Conservation (phyloP, 92 coral and sea anemone species). For the Plumapathes pennacea region DNA sequence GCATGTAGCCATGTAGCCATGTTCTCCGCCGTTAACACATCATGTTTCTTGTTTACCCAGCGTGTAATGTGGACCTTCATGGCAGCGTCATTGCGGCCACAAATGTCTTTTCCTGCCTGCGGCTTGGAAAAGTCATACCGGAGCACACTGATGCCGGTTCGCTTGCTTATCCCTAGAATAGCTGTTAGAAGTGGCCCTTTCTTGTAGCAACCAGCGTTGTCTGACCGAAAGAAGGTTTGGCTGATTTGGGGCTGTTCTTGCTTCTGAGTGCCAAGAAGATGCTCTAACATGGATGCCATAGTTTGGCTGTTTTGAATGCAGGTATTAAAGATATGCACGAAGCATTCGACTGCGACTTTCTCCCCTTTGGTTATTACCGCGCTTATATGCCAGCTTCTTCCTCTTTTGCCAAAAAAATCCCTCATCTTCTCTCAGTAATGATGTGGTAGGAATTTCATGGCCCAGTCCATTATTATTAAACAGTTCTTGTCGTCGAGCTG, state of each 20-base stretch:
- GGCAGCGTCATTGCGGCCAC: constrained; percentile 28
- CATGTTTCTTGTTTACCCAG: constrained; percentile 34
- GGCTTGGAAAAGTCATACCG: constrained; percentile 39
- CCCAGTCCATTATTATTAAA: constrained; percentile 9
- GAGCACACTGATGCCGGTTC: constrained; percentile 5
- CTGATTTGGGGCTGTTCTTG: constrained; percentile 15
- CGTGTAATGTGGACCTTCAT: constrained; percentile 41
- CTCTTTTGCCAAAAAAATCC: constrained; percentile 10
- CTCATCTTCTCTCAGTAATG: constrained; percentile 13
- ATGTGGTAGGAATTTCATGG: constrained; percentile 2
- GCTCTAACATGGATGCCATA: constrained; percentile 12
- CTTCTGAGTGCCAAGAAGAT: constrained; percentile 7
- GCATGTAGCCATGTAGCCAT: constrained; percentile 38
- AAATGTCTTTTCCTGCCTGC: constrained; percentile 38
- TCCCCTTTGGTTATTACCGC: constrained; percentile 2
- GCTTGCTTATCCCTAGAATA: constrained; percentile 3
- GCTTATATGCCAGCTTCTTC: constrained; percentile 10
- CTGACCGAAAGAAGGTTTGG: constrained; percentile 24
- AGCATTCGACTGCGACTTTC: constrained; percentile 9
- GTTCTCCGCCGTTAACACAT: constrained; percentile 24
- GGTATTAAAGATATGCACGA: constrained; percentile 2
- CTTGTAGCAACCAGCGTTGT: constrained; percentile 36
- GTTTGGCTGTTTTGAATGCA: constrained; percentile 5
- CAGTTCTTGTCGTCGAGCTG: background rate
- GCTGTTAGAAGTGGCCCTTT: constrained; percentile 17